These are phyloP conservation scores for Ridgeia piscesae DNA, from an alignment of 1,140 invertebrate species.

Conservation along the genomic window DNA sequence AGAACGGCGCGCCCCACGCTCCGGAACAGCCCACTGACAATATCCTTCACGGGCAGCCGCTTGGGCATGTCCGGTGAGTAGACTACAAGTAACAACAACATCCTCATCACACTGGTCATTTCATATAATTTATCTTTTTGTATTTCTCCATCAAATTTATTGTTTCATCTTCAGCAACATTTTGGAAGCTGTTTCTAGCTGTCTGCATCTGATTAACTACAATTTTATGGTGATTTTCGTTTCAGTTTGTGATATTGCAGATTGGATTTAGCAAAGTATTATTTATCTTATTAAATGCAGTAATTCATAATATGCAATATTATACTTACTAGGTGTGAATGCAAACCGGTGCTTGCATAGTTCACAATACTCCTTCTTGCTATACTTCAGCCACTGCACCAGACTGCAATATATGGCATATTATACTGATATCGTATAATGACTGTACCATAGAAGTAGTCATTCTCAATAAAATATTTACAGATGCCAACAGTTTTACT, in stretches of 20 bases:
- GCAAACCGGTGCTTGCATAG: conserved; percentile 96
- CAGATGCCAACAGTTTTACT: no score
- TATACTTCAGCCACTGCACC: conserved; percentile 77
- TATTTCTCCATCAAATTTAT: no score
- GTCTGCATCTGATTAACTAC: no score
- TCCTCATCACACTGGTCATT: not conserved
- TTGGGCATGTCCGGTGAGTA: conserved; percentile 99
- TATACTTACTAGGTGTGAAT: conserved; percentile 83
- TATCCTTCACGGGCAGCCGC: conserved; percentile 85
- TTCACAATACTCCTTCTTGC: conserved; percentile 98
- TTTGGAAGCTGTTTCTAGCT: no score
- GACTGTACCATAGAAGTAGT: no score
- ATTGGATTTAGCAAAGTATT: no score
- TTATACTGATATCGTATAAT: no score
- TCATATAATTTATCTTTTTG: not conserved
- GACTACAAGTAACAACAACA: conserved; percentile 60
- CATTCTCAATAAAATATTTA: no score
- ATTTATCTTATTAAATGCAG: not conserved
- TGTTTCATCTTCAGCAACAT: no score
- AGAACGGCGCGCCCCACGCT: conserved; percentile 88
- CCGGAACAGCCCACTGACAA: conserved; percentile 82
- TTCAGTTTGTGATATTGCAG: no score
- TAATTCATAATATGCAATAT: not conserved
- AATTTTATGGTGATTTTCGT: no score
- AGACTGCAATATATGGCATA: conserved; percentile 51